Evolutionary conservation across 2,113 vertebrate genomes (phyloP).

Genomic region (Notarius quadriscutis): DNA sequence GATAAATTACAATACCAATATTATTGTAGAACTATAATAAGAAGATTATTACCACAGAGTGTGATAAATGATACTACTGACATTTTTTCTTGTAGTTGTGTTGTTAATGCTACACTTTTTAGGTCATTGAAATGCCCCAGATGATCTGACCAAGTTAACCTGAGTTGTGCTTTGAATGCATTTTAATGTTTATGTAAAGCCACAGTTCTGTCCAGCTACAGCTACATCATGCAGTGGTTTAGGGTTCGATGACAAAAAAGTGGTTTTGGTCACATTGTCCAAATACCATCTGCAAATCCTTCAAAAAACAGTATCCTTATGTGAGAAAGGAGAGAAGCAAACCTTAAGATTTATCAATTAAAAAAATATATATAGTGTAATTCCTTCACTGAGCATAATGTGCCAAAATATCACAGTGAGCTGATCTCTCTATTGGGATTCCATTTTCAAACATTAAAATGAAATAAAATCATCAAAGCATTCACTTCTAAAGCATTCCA

Average conservation of each 20-base stretch:
- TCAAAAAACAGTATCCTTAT: background rate
- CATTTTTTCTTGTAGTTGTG: background rate
- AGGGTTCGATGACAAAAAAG: background rate
- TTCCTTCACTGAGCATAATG: background rate
- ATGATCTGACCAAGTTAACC: background rate
- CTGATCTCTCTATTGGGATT: background rate
- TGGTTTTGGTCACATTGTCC: too few species aligned
- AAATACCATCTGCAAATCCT: background rate
- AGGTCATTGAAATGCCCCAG: background rate
- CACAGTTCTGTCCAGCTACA: background rate
- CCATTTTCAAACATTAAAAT: conserved; percentile 8
- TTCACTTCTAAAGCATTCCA: background rate
- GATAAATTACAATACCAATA: background rate
- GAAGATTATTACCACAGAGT: background rate
- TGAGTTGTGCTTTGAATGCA: background rate
- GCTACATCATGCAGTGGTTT: background rate
- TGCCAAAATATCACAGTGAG: background rate
- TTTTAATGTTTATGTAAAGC: background rate
- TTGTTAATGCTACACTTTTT: background rate
- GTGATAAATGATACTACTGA: background rate
- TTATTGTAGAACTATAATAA: background rate
- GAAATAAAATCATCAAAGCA: conserved; percentile 12
- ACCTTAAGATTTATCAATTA: background rate
- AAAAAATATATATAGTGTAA: background rate
- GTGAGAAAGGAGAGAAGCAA: background rate